These are phyloP conservation scores for Mesorhabditis spiculigera DNA, from an alignment of 2,888 invertebrate species.

Conservation along the genomic window DNA sequence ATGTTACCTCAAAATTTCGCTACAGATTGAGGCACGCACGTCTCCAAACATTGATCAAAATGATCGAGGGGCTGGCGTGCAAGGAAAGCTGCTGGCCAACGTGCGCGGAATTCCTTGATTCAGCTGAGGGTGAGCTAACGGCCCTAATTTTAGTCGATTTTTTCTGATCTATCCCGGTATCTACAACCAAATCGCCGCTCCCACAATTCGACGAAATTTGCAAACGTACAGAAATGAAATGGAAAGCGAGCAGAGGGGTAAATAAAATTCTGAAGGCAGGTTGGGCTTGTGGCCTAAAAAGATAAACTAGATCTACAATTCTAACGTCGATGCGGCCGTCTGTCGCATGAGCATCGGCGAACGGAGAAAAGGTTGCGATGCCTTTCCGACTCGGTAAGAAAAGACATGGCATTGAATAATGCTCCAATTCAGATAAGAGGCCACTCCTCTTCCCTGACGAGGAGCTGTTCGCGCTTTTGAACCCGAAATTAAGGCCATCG, in stretches of 20 bases:
- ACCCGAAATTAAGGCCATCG: too few species aligned
- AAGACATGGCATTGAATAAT: too few species aligned
- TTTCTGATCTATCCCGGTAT: not conserved
- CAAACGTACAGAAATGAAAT: not conserved
- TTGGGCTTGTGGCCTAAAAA: not conserved
- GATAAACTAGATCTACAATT: not conserved
- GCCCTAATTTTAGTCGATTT: not conserved
- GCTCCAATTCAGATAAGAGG: not conserved
- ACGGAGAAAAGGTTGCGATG: not conserved
- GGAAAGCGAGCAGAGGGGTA: not conserved
- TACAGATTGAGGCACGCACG: not conserved
- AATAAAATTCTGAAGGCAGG: not conserved
- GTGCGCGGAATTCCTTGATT: not conserved
- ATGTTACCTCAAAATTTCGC: not conserved
- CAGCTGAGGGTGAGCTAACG: not conserved
- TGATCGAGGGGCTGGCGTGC: not conserved
- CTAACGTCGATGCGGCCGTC: not conserved
- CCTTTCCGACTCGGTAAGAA: too few species aligned
- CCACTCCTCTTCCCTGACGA: too few species aligned
- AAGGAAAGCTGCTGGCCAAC: not conserved
- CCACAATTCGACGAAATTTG: not conserved
- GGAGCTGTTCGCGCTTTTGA: too few species aligned
- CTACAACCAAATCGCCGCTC: not conserved
- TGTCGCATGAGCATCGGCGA: slow-evolving; percentile 5
- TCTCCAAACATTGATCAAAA: not conserved